Evolutionary conservation across 2,888 invertebrate species (phyloP).

Genomic region (Xylophagus ater): DNA sequence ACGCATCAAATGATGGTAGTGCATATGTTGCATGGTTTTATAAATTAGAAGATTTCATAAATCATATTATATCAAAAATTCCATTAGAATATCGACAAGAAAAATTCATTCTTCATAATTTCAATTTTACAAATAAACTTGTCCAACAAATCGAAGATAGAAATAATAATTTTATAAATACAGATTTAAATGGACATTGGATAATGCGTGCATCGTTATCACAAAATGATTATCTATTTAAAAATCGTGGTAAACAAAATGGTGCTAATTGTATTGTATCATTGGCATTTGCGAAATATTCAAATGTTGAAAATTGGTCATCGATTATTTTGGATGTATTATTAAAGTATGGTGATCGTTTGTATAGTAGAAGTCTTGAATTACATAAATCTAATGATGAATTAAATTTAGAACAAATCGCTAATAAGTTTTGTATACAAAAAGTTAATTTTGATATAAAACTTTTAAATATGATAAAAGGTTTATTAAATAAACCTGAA

Average conservation of each 20-base stretch:
- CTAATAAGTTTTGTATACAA: constrained; percentile 25
- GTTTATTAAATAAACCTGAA: background rate
- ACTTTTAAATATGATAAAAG: background rate
- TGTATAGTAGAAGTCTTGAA: constrained; percentile 40
- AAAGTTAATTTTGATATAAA: constrained; percentile 18
- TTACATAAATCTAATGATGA: constrained; percentile 13
- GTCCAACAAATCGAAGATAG: background rate
- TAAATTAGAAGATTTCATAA: constrained; percentile 14
- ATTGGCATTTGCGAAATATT: constrained; percentile 47
- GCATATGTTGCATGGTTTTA: constrained; percentile 22
- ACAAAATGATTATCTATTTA: constrained; percentile 19
- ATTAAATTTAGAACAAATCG: constrained; percentile 26
- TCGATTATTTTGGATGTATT: constrained; percentile 46
- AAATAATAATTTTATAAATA: constrained; percentile 2
- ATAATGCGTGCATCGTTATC: constrained; percentile 21
- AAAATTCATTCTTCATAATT: constrained; percentile 14
- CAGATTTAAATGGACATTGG: constrained; percentile 8
- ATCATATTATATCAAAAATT: constrained; percentile 18
- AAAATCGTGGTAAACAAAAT: constrained; percentile 41
- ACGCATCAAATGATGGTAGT: constrained; percentile 29
- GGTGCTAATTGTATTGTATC: constrained; percentile 47
- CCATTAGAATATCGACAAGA: constrained; percentile 16
- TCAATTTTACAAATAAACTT: constrained; percentile 5
- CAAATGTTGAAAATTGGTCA: constrained; percentile 47
- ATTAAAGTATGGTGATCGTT: constrained; percentile 50